These are phyloP conservation scores for Troides oblongomaculatus DNA, from an alignment of 2,888 invertebrate species.

Conservation along the genomic window DNA sequence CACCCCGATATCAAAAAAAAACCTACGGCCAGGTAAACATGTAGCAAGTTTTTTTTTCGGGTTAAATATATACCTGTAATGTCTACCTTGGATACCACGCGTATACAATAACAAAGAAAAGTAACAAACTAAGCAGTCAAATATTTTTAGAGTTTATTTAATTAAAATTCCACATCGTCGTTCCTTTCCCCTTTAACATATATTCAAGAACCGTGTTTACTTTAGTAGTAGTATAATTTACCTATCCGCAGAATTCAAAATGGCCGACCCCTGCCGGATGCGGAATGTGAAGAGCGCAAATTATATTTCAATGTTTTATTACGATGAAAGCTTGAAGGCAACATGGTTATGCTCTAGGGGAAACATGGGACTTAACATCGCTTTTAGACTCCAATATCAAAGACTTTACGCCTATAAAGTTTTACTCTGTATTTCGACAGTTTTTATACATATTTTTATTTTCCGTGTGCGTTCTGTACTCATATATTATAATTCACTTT, in stretches of 20 bases:
- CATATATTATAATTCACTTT: too few relatives aligned
- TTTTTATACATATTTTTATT: too few relatives aligned
- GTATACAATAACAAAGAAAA: neutral
- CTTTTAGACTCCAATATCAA: too few relatives aligned
- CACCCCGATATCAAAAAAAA: too few relatives aligned
- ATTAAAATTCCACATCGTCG: slow-evolving; percentile 3
- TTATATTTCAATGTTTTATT: slow-evolving; percentile 16
- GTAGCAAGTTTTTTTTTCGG: too few relatives aligned
- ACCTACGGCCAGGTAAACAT: too few relatives aligned
- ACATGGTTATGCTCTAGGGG: slow-evolving; percentile 10
- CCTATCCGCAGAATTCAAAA: slow-evolving; percentile 19
- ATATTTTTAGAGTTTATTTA: neutral
- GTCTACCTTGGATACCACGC: too few relatives aligned
- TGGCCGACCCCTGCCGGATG: slow-evolving; percentile 15
- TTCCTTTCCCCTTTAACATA: slow-evolving; percentile 5
- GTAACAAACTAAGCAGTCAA: neutral
- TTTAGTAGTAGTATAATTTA: slow-evolving; percentile 17
- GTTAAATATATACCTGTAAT: too few relatives aligned
- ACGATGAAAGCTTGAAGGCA: slow-evolving; percentile 9
- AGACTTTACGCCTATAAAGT: too few relatives aligned
- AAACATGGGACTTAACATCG: slow-evolving; percentile 5
- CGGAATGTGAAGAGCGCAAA: slow-evolving; percentile 20
- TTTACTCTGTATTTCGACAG: too few relatives aligned
- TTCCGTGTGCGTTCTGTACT: too few relatives aligned
- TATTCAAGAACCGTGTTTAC: slow-evolving; percentile 8